Evolutionary conservation across 1,140 invertebrate species (phyloP), one percentile per base, ranked within the genome.

Genomic region (Nasonia giraulti): DNA sequence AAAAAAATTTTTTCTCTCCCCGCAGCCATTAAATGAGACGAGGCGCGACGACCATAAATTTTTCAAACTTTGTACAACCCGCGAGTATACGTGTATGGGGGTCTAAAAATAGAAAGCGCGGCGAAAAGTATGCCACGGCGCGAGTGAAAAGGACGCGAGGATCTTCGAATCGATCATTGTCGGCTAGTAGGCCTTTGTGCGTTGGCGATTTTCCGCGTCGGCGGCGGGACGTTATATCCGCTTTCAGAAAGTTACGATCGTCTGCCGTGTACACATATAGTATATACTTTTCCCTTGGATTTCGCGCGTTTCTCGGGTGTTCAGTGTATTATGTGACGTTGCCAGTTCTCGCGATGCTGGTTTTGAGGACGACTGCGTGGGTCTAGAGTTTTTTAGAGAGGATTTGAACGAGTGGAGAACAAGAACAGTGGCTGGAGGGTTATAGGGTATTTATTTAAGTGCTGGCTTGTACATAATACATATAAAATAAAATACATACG

Each of bases 81-180:
- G 17, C 17, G 5, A 14, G 17, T 55, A 12, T 47, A 47, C 44
- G 4, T 14, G 2, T 17, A 17, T 5, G 47, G 14, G 47, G 1
- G 11, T 17, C 20, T 62, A 62, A 62, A 62, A 62, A 62, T 20
- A 44, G 40, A 44, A 44, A 44, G 0, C 40, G 8, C 40, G 55
- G 20, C 6, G 6, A 62, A 62, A 62, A 17, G 17, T 62, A 8
- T 1, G 55, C 6, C 55, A 0, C 17, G 14, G 1, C 27, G 1
- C 27, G 6, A 20, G 5, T 62, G 17, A 62, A n/a, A 62, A 20
- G 55, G 14, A n/a, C 17, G 14, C 17, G 14, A 8, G 44, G 23
- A 80, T 71, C 3, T 27, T 50, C 23, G 80, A 71, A 74, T 73
- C 69, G 69, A 81, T 81, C 80, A 80, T 80, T 80, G 79, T 80